phyloP scores from a whole-genome alignment of 2,113 vertebrate species.

The Ariopsis seemanni region DNA sequence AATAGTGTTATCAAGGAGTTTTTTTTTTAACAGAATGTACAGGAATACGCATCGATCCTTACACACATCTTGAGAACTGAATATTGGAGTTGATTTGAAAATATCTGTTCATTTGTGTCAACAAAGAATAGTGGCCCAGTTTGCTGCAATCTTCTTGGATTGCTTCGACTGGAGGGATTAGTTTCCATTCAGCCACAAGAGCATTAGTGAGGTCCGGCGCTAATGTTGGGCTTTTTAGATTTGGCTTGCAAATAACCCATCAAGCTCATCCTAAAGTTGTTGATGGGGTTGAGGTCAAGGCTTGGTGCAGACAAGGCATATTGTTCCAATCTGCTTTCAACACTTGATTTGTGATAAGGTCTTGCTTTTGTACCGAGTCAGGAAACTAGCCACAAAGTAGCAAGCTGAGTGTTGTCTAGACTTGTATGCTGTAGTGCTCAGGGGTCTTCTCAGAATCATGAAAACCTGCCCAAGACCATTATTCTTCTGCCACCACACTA shows the following conservation, averaged over 20 bases:
- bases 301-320: neutral
- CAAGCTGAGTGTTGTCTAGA: neutral
- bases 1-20: neutral
- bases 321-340: neutral
- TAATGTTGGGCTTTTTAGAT: neutral
- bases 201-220: constrained; percentile 14
- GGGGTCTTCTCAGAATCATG: neutral
- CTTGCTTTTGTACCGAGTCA: neutral
- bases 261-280: neutral
- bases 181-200: constrained; percentile 7
- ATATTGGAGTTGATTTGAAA: neutral
- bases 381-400: neutral
- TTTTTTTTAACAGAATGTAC: neutral
- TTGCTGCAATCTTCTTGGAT: neutral
- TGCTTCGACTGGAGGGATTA: neutral
- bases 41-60: neutral
- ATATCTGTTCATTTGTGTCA: neutral
- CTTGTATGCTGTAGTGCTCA: neutral
- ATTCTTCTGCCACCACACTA: neutral
- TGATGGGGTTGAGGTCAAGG: constrained; percentile 24
- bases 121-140: neutral
- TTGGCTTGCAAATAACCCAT: constrained; percentile 18
- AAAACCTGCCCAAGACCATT: neutral
- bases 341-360: neutral
- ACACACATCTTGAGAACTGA: neutral